Evolutionary conservation across 2,888 invertebrate genomes (phyloP), one percentile per base, ranked within the genome.

Genomic region (Noctua comes): DNA sequence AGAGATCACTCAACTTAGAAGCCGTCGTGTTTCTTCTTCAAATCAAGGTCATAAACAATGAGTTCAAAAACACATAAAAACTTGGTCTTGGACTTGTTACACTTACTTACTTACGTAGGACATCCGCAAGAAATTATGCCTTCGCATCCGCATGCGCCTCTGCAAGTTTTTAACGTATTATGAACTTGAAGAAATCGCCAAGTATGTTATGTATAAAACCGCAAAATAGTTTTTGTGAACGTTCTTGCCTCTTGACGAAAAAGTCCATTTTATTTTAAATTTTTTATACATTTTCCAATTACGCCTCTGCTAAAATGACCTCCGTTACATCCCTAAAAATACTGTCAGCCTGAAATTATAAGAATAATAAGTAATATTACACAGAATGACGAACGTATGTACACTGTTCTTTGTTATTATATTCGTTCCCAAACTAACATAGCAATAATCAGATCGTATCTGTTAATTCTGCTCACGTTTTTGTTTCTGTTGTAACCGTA

Each of bases 391-490:
- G 31, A n/a, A 65, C 13, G 2, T 68, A 57, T 36, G 24, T 54
- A 57, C 64, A 57, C 59, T 46, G 16, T 73, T 54, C 18, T 54
- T 36, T 65, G 59, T 76, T 73, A 73, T 80, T 72, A 84, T 46
- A 70, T 76, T 71, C 70, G 46, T 65, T 65, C 36, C 64, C 36
- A 74, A 85, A 86, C 77, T 75, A 80, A 76, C 77, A 78, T 68
- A 62, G 62, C 64, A 81, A 78, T 75, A 81, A 87, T 77, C 43
- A 57, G 73, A 78, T 81, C 70, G 66, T 80, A 81, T 77, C 77
- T 66, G 40, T 73, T 59, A 80, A 87, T 81, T 87, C 86, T 57
- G 77, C 64, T 76, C 78, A 74, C 80, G 87, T 81, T 78, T 75
- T 73, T 36, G 70, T 71, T 76, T 40, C 16, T 84, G 80, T 77